Base-by-base conservation (phyloP, 2,797 vertebrate genomes). In the Gambusia yucatana region DNA sequence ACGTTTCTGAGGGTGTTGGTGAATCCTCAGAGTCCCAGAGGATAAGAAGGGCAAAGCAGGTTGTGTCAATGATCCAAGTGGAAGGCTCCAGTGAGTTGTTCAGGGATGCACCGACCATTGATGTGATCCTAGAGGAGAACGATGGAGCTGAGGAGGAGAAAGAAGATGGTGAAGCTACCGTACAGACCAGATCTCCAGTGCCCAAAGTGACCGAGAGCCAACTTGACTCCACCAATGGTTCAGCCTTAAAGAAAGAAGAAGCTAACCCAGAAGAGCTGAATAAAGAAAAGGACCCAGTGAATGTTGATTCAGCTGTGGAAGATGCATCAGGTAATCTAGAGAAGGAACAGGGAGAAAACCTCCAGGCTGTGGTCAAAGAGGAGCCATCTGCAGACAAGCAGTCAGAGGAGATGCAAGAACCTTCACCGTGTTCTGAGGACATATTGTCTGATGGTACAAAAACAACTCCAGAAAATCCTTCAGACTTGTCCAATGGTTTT, bases 1-100 rank as follows among this genome's bases (percentile, higher is more conserved):
- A 77, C 17, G 63, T 88, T 3, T 47, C 39, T 6, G 0, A 72
- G 46, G 73, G 8, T 0, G 75, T 78, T 0, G 79, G 4, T 6
- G 87, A 92, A 28, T 69, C 61, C 36, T 0, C 25, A 63, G 6
- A 79, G 82, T 0, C 95, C 87, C 73, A 90, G 69, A 96, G 95
- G 87, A 97, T 94, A 75, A 96, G 95, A 61, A 94, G 97, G 79
- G 92, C 91, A 91, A 98, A 97, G 93, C 98, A 98, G 84, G 97
- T 99, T 79, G 96, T 99, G 82, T 99, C 98, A 0, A 96, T 98
- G 91, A 97, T 99, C 90, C 97, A 97, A 93, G 93, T 3, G 89
- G 97, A 74, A 72, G 96, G 76, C 78, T 77, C 0, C 7, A 33
- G 92, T 0, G 95, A 96, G 48, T 93, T 93, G 0, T 90, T 91